Evolutionary conservation across 1,140 invertebrate species (phyloP).

Genomic region (Pseudachorutes palmiensis): DNA sequence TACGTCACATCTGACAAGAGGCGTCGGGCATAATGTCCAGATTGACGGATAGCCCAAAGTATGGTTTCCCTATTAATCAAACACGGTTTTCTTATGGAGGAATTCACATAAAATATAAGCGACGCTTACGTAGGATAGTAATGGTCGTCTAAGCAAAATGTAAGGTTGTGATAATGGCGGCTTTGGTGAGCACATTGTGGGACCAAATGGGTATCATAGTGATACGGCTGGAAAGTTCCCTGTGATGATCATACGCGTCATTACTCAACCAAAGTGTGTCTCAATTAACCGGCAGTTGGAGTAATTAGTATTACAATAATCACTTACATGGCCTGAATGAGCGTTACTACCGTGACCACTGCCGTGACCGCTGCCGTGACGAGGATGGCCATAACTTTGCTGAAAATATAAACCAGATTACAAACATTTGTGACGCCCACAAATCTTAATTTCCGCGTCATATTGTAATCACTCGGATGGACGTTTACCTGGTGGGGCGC

Average conservation of each 20-base stretch:
- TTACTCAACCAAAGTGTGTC: too few species aligned
- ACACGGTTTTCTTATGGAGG: too few species aligned
- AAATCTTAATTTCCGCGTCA: too few species aligned
- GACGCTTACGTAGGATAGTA: slow-evolving; percentile 38
- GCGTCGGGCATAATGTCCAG: slow-evolving; percentile 30
- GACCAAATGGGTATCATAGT: slow-evolving; percentile 23
- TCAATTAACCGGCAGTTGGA: too few species aligned
- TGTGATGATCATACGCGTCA: too few species aligned
- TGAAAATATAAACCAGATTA: not conserved
- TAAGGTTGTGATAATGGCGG: slow-evolving; percentile 38
- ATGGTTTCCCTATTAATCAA: slow-evolving; percentile 36
- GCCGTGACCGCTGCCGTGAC: not conserved
- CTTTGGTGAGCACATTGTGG: slow-evolving; percentile 39
- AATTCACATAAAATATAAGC: too few species aligned
- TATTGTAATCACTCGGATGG: too few species aligned
- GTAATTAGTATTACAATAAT: too few species aligned
- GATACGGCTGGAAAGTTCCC: slow-evolving; percentile 14
- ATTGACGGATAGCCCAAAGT: slow-evolving; percentile 34
- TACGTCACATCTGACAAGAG: slow-evolving; percentile 40
- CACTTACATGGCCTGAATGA: not conserved
- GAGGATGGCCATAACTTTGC: not conserved
- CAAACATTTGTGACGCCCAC: too few species aligned
- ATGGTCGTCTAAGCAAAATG: slow-evolving; percentile 39
- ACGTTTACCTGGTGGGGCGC: too few species aligned
- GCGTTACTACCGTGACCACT: not conserved